phyloP scores from a whole-genome alignment of 2,797 vertebrate species.

The Lithobates sylvaticus region DNA sequence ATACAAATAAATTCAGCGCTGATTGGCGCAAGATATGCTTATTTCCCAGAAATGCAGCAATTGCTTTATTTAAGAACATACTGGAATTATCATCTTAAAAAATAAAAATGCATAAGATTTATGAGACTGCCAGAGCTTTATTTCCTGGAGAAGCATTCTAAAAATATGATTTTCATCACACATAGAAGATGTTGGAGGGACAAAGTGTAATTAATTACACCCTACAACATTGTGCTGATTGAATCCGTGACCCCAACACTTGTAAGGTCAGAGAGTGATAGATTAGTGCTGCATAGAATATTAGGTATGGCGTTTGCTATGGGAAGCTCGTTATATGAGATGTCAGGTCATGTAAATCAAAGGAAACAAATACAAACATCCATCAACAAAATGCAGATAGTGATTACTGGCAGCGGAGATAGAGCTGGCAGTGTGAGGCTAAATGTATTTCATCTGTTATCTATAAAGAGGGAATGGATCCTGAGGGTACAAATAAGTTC shows the following conservation, averaged over 20 bases:
- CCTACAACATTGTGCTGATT: constrained; percentile 75
- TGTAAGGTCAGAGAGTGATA: constrained; percentile 74
- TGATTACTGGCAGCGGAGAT: constrained; percentile 72
- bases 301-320: constrained; percentile 69
- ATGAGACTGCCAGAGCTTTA: constrained; percentile 65
- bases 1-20: constrained; percentile 15
- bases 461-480: constrained; percentile 65
- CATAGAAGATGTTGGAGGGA: constrained; percentile 66
- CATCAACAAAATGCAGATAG: constrained; percentile 69
- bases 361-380: constrained; percentile 74
- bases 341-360: constrained; percentile 79
- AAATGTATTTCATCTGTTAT: constrained; percentile 74
- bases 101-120: constrained; percentile 67
- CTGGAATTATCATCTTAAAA: constrained; percentile 64
- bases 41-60: constrained; percentile 45
- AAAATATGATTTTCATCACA: constrained; percentile 69
- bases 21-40: constrained; percentile 34
- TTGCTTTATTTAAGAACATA: constrained; percentile 46
- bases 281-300: constrained; percentile 67
- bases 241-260: constrained; percentile 72
- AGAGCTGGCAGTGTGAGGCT: constrained; percentile 71
- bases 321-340: constrained; percentile 76
- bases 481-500: background rate
- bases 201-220: constrained; percentile 75
- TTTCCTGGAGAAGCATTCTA: constrained; percentile 67